These are phyloP conservation scores for Zelleria hepariella DNA, from an alignment of 2,888 invertebrate genomes.

Conservation along the genomic window DNA sequence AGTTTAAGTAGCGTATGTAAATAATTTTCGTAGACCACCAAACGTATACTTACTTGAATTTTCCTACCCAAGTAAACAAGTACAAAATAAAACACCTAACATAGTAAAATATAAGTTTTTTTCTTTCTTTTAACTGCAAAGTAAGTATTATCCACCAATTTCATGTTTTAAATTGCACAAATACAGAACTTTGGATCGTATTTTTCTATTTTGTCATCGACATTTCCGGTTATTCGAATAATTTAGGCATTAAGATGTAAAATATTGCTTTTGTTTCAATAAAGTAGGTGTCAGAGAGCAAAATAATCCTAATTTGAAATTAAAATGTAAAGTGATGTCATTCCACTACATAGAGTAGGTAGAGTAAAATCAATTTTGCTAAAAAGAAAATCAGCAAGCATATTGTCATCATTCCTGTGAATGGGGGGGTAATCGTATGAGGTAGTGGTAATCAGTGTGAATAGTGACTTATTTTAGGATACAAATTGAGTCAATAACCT, in stretches of 20 bases:
- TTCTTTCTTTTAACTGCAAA: no score
- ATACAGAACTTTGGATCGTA: no score
- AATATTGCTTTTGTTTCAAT: neutral
- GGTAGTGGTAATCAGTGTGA: neutral
- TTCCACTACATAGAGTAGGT: no score
- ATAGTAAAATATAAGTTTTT: no score
- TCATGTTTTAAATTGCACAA: no score
- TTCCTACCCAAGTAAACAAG: neutral
- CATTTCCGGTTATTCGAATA: neutral
- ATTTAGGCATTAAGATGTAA: neutral
- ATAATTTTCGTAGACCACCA: neutral
- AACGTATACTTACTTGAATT: neutral
- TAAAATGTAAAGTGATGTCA: no score
- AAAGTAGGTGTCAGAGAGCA: neutral
- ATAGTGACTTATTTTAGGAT: neutral
- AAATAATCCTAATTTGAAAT: neutral
- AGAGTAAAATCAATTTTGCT: no score
- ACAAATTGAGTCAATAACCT: constrained; percentile 1
- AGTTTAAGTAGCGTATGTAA: constrained; percentile 3
- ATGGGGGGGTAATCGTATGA: no score
- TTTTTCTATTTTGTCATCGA: neutral
- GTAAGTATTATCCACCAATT: no score
- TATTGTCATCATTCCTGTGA: no score
- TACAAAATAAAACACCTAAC: no score
- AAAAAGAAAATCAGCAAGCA: no score